These are phyloP conservation scores for Chrysodeixis includens DNA, from an alignment of 2,888 invertebrate species.

Conservation along the genomic window DNA sequence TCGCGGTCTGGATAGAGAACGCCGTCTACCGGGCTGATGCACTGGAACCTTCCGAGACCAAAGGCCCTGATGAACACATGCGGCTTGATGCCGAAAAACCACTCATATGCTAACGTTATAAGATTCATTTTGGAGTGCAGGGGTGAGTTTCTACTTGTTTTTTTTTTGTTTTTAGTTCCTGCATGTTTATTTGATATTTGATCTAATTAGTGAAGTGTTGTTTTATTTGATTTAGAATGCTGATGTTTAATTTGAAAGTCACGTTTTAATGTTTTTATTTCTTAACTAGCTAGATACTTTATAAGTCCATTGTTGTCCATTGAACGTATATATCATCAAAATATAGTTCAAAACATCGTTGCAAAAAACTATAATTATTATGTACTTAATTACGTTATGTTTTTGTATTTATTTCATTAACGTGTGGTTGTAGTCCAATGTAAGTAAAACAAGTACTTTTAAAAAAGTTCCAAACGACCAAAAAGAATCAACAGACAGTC, in stretches of 20 bases:
- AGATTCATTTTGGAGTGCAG: constrained; percentile 9
- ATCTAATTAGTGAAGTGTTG: not conserved
- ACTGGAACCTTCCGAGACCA: constrained; percentile 69
- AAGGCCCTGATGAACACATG: constrained; percentile 75
- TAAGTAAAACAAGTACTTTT: no score
- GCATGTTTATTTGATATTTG: not conserved
- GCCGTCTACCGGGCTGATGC: constrained; percentile 84
- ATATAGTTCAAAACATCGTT: no score
- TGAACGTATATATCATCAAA: no score
- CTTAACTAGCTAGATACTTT: no score
- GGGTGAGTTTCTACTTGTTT: constrained; percentile 42
- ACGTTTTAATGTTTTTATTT: no score
- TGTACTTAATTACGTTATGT: no score
- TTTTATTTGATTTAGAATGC: not conserved
- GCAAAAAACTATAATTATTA: no score
- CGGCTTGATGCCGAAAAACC: constrained; percentile 79
- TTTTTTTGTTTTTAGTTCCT: no score
- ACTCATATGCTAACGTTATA: constrained; percentile 58
- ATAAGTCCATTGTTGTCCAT: no score
- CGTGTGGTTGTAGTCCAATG: no score
- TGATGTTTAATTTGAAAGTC: not conserved
- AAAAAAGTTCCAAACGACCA: not conserved
- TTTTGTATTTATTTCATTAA: no score
- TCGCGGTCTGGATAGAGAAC: constrained; percentile 87
- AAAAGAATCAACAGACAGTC: not conserved